Evolutionary conservation across 2,797 vertebrate species (phyloP).

Genomic region (Tenualosa thibaudeaui): DNA sequence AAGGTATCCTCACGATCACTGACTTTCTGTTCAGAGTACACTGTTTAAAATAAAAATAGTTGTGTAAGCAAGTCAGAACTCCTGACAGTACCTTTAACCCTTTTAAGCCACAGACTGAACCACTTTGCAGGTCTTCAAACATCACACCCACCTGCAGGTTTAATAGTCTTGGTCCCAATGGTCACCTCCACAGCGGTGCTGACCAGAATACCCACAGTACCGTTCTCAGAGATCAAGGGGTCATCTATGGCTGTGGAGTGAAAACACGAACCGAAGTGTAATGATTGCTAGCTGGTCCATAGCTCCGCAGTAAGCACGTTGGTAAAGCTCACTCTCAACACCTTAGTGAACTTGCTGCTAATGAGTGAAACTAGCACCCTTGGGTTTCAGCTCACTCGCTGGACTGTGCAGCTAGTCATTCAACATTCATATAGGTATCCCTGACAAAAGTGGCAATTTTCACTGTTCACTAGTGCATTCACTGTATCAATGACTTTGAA

Average conservation of each 20-base stretch:
- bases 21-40: no score
- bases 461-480: not conserved
- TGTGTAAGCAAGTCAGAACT: no score
- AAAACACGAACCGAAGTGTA: not conserved
- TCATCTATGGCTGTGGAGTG: slow-evolving; percentile 75
- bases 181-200: slow-evolving; percentile 91
- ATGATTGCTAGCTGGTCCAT: no score
- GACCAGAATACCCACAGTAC: slow-evolving; percentile 89
- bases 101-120: not conserved
- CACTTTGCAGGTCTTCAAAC: not conserved
- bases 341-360: no score
- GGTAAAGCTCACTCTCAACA: no score
- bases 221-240: slow-evolving; percentile 81
- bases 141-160: slow-evolving; percentile 85
- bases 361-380: no score
- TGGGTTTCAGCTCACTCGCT: no score
- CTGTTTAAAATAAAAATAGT: no score
- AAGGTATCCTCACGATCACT: no score
- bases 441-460: not conserved
- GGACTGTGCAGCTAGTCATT: no score
- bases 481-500: not conserved
- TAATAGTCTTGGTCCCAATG: slow-evolving; percentile 84
- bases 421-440: not conserved
- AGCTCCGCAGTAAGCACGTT: not conserved
- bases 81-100: no score